Evolutionary conservation across 2,888 invertebrate species (phyloP).

Genomic region (Himalopsyche japonica): DNA sequence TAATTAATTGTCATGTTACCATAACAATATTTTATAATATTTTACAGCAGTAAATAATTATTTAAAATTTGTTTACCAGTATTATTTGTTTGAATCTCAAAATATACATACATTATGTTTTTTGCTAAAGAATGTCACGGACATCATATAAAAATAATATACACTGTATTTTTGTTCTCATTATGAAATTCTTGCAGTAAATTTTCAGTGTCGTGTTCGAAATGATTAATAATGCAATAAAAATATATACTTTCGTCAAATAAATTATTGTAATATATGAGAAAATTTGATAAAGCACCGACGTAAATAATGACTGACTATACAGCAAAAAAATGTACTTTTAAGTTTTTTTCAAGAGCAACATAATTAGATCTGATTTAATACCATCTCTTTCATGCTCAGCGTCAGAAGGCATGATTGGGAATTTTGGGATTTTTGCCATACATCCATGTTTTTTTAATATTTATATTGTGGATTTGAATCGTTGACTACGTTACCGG

Average conservation of each 20-base stretch:
- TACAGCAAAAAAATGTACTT: too few relatives aligned
- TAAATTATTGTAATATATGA: not conserved
- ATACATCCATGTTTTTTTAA: too few relatives aligned
- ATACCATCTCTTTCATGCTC: too few relatives aligned
- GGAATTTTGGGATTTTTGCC: too few relatives aligned
- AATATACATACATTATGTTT: not conserved
- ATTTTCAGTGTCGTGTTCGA: not conserved
- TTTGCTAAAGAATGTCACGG: not conserved
- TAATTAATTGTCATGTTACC: too few relatives aligned
- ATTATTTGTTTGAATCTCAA: too few relatives aligned
- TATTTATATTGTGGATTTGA: too few relatives aligned
- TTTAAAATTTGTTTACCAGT: not conserved
- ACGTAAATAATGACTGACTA: not conserved
- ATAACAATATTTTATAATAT: too few relatives aligned
- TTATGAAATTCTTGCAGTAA: not conserved
- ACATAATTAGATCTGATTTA: too few relatives aligned
- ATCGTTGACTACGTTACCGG: too few relatives aligned
- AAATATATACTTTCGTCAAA: not conserved
- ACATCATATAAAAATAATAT: not conserved
- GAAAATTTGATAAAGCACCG: not conserved
- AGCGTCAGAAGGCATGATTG: too few relatives aligned
- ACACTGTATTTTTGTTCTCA: not conserved
- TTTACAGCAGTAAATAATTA: not conserved
- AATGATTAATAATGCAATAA: not conserved
- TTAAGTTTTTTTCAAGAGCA: too few relatives aligned